Base-by-base conservation (phyloP, 2,797 vertebrate species). In the Kryptolebias ocellatus region DNA sequence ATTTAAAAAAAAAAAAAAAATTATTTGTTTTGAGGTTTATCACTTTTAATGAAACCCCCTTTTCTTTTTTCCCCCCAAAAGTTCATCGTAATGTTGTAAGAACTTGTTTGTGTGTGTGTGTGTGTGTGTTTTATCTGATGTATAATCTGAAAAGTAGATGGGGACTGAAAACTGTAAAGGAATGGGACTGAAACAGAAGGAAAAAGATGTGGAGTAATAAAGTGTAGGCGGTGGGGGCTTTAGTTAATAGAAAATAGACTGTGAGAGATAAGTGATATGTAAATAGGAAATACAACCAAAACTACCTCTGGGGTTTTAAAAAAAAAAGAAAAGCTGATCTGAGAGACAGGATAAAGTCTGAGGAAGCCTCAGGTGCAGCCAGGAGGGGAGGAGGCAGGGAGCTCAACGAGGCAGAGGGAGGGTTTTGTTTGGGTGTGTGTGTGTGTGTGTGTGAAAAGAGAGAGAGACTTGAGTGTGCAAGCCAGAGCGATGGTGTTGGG, bases 341-440 rank as follows among this genome's bases (percentile, higher is more conserved):
- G 82, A 86, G 77, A 85, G 86, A 83, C 64, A 65, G 88, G 84
- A 82, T 82, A 84, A 87, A 83, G 83, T 88, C 84, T 81, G 79
- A 83, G 84, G 87, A 81, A 84, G 90, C 85, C 93, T 96, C 95
- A 96, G 95, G 96, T 96, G 95, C 94, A 89, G 87, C 90, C 92
- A 80, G 53, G 81, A 91, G 87, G 81, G 81, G 81, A 90, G 87
- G 89, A 91, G 83, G 75, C 65, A 60, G 85, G 74, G 71, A 79
- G 72, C 71, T 80, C 51, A 78, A 76, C 17, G 77, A 60, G 83
- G 70, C 78, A 60, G 70, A 63, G 79, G 44, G 71, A 64, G 81
- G 46, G 63, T 2, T 53, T 69, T 66, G 80, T 78, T 18, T 31
- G 62, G 24, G 80, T 72, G 28, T 14, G 28, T 64, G 57, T 61